phyloP scores from a whole-genome alignment of 2,113 vertebrate species.

The Xenotilapia leptura region DNA sequence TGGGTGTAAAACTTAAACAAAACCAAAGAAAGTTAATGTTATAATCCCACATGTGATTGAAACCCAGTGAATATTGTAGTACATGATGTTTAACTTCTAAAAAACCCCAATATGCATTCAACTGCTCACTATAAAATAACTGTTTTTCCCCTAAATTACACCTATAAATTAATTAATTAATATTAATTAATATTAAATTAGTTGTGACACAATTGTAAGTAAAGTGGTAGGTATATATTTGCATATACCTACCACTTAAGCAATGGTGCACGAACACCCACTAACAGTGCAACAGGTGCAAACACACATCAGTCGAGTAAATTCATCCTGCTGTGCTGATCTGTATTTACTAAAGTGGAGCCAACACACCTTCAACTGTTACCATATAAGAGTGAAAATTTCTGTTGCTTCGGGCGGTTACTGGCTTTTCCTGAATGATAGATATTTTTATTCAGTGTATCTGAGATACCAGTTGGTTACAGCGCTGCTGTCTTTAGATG shows the following conservation, averaged over 20 bases:
- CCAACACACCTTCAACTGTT: rapidly evolving
- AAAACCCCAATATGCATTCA: neutral
- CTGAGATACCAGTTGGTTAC: neutral
- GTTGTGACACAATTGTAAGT: neutral
- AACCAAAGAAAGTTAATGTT: neutral
- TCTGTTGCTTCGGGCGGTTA: neutral
- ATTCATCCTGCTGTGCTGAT: neutral
- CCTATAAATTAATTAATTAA: rapidly evolving
- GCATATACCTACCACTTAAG: rapidly evolving
- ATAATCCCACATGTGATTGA: neutral
- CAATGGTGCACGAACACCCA: neutral
- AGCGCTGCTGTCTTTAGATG: neutral
- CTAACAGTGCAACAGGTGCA: neutral
- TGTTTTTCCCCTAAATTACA: rapidly evolving
- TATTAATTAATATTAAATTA: neutral
- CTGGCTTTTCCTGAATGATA: neutral
- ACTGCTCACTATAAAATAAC: neutral
- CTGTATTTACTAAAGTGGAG: neutral
- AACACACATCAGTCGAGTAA: neutral
- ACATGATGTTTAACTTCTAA: neutral
- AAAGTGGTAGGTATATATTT: neutral
- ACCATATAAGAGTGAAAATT: neutral
- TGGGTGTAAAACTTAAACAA: neutral
- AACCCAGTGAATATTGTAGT: neutral
- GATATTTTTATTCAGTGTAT: neutral